Evolutionary conservation across 1,140 invertebrate genomes (phyloP).

Genomic region (Colletes gigas): DNA sequence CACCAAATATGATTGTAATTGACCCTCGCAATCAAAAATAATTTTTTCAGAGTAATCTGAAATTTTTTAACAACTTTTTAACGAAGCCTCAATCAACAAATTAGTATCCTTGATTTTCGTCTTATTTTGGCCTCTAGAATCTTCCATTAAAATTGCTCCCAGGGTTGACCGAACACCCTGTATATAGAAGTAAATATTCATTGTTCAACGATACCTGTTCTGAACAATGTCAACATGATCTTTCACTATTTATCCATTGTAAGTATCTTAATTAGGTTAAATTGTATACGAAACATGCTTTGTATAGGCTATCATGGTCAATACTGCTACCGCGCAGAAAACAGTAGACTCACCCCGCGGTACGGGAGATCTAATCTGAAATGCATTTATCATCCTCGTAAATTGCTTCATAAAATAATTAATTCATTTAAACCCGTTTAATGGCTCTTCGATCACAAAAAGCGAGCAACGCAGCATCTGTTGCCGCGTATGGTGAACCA

Average conservation of each 20-base stretch:
- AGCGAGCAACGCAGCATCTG: background rate
- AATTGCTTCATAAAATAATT: slow-evolving; percentile 25
- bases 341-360: background rate
- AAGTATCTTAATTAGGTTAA: background rate
- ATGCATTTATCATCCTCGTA: slow-evolving; percentile 17
- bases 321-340: slow-evolving; percentile 15
- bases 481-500: background rate
- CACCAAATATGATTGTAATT: no score
- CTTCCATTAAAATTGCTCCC: no score
- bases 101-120: no score
- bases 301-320: background rate
- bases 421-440: background rate
- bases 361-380: background rate
- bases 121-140: no score
- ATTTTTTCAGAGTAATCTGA: no score
- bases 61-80: no score
- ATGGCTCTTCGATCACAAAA: background rate
- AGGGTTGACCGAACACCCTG: no score
- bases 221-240: background rate
- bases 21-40: no score
- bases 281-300: background rate
- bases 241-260: background rate
- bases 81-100: no score
- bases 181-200: no score
- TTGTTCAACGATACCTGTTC: background rate